A percentile compares a stretch with the other conserved stretches of the same genome.
Conservation (phyloP, 64 coral and sea anemone genomes). For the Montipora cactus region DNA sequence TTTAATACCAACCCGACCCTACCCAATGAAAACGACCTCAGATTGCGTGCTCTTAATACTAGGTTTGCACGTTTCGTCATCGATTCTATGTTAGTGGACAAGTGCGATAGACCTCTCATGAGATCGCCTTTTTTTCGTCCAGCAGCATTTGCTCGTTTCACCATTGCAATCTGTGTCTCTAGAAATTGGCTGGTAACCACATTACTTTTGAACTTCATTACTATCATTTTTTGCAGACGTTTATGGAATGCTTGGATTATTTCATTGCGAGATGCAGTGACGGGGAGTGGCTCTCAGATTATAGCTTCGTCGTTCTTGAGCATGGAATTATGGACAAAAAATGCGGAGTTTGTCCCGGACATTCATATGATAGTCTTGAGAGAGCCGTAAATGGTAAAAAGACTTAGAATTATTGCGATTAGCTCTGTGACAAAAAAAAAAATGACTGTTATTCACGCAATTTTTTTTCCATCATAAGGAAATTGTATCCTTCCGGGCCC, state of each 20-base stretch:
- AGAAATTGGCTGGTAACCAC: no score
- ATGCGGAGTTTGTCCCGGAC: slow-evolving; percentile 61
- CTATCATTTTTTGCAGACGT: slow-evolving; percentile 37
- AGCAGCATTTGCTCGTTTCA: neutral
- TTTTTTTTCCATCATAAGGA: neutral
- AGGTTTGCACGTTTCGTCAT: neutral
- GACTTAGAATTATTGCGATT: neutral
- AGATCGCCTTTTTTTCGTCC: no score
- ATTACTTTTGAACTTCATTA: no score
- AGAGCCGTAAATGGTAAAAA: slow-evolving; percentile 61
- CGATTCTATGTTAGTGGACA: neutral
- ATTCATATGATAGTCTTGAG: slow-evolving; percentile 36
- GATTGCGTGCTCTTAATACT: no score
- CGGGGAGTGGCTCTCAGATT: slow-evolving; percentile 61
- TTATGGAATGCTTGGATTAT: slow-evolving; percentile 68
- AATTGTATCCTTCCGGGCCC: no score
- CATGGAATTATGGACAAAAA: slow-evolving; percentile 92
- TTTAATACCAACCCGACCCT: no score
- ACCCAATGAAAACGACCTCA: no score
- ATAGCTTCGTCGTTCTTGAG: slow-evolving; percentile 87
- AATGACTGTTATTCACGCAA: no score
- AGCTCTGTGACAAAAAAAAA: no score
- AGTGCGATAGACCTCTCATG: no score
- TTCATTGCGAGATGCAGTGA: neutral
- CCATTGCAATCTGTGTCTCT: no score